Conservation (phyloP, 2,888 invertebrate species). For the Lamproptera curius region DNA sequence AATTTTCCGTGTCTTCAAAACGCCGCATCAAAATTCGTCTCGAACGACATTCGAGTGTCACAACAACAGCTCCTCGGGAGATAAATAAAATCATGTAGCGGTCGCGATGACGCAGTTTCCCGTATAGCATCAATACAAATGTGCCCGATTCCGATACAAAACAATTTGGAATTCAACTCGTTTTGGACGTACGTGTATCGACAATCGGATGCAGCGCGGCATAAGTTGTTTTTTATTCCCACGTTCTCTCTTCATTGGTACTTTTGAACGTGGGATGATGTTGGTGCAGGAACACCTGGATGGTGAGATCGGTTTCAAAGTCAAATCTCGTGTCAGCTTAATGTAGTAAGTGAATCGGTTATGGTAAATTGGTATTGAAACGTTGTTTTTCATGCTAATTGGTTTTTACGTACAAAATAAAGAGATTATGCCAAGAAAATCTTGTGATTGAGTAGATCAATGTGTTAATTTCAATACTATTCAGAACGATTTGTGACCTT, state of each 20-base stretch:
- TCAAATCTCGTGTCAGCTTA: constrained; percentile 44
- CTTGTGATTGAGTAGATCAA: too few relatives aligned
- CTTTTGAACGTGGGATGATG: constrained; percentile 21
- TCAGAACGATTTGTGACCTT: too few relatives aligned
- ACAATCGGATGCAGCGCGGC: constrained; percentile 17
- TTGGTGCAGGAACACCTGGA: constrained; percentile 45
- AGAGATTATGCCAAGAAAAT: too few relatives aligned
- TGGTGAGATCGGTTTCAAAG: constrained; percentile 51
- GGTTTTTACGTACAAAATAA: too few relatives aligned
- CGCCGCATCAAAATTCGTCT: too few relatives aligned
- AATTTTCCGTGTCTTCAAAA: too few relatives aligned
- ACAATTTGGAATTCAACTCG: constrained; percentile 31
- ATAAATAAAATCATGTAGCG: constrained; percentile 20
- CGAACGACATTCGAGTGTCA: too few relatives aligned
- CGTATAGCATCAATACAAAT: constrained; percentile 33
- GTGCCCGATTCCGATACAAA: constrained; percentile 28
- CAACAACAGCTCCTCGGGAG: constrained; percentile 9
- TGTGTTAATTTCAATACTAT: too few relatives aligned
- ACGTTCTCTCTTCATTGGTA: too few relatives aligned
- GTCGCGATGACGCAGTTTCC: constrained; percentile 28
- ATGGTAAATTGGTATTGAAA: too few relatives aligned
- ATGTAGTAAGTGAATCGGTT: constrained; percentile 41
- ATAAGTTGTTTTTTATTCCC: constrained; percentile 27
- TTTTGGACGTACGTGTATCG: constrained; percentile 18
- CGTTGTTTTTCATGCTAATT: too few relatives aligned